Base-by-base conservation (phyloP, 2,797 vertebrate genomes). In the Sciaenops ocellatus region DNA sequence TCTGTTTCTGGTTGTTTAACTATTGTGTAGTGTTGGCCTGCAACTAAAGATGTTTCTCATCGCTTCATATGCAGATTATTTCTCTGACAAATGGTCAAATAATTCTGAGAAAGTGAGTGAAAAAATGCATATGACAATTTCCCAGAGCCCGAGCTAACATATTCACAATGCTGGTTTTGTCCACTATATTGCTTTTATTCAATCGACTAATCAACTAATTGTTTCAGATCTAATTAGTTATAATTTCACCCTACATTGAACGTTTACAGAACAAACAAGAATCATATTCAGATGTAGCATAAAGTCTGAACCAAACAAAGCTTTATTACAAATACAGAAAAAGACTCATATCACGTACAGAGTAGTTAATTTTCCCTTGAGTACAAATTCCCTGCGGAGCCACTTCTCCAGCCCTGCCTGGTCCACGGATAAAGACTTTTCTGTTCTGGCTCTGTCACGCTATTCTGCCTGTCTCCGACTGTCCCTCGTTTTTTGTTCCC, bases 371-470 rank as follows among this genome's bases (percentile, higher is more conserved):
- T 46, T 44, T 13, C 34, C 51, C 17, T 20, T 30, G n/a, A 13
- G 50, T 55, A 26, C 47, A 54, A 62, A 69, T 60, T 73, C 60
- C 78, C 73, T 17, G n/a, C 50, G 42, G 74, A 84, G 73, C 65
- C 69, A 18, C 73, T 57, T 73, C 62, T 71, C 46, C 61, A 64
- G 66, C 63, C 24, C 69, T 0, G 71, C 76, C 80, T 72, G 69
- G 61, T 76, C 48, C 57, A 28, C 26, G 13, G 50, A 92, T 88
- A 92, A 94, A 93, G 90, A 89, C 9, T 30, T 71, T 77, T 87
- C 87, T 94, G 89, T 93, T 91, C 87, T 59, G 69, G 28, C 78
- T 82, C 64, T 69, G 70, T 78, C 85, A 71, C 52, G 69, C 72
- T 79, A 3, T 78, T 79, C 86, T 57, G 81, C 80, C 76, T 65